Evolutionary conservation across 1,140 invertebrate species (phyloP).

Genomic region (Trichoplusia ni): DNA sequence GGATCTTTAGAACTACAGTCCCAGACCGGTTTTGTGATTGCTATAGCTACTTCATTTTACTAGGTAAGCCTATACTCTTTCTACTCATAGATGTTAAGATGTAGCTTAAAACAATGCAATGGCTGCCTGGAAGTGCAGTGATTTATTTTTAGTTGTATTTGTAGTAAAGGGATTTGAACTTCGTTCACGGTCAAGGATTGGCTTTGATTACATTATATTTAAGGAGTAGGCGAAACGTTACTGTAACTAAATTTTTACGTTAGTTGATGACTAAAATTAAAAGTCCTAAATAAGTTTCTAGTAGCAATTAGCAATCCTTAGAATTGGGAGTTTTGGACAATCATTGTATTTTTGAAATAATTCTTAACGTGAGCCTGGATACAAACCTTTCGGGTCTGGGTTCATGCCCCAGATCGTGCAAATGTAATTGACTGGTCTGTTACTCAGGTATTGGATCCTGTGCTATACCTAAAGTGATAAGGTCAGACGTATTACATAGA

Average conservation of each 20-base stretch:
- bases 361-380: background rate
- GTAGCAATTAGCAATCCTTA: too few species aligned
- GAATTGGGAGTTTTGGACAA: too few species aligned
- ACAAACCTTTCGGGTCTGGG: background rate
- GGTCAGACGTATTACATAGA: slow-evolving; percentile 8
- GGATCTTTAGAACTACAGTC: too few species aligned
- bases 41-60: slow-evolving; percentile 6
- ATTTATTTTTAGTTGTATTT: background rate
- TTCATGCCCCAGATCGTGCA: slow-evolving; percentile 7
- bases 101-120: too few species aligned
- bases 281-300: too few species aligned
- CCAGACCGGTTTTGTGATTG: slow-evolving; percentile 13
- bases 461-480: background rate
- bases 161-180: background rate
- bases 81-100: too few species aligned
- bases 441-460: background rate
- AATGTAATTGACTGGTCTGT: background rate
- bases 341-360: background rate
- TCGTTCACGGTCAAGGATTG: background rate
- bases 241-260: too few species aligned
- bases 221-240: too few species aligned
- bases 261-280: too few species aligned
- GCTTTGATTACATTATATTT: too few species aligned
- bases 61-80: too few species aligned
- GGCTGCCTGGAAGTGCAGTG: background rate